Conservation (phyloP, 2,113 vertebrate genomes). For the Podilymbus podiceps region DNA sequence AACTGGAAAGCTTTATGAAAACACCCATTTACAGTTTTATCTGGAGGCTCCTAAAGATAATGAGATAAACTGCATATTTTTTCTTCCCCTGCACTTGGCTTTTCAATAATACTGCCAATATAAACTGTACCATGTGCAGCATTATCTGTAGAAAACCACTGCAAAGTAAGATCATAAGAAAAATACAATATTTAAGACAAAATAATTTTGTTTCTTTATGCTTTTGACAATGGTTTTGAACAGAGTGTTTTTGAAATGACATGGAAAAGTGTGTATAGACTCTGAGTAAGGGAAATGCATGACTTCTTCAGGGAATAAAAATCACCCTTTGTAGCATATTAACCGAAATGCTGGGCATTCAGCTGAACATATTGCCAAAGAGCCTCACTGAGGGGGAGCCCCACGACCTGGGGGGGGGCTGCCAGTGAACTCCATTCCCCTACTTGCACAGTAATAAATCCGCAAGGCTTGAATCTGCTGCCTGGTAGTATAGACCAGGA, state of each 20-base stretch:
- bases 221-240: background rate
- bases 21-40: background rate
- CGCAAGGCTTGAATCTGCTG: background rate
- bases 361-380: background rate
- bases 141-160: background rate
- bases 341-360: background rate
- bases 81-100: background rate
- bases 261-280: background rate
- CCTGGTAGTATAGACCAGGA: background rate
- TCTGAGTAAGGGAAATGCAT: background rate
- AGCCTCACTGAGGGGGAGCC: background rate
- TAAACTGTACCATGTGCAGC: background rate
- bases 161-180: background rate
- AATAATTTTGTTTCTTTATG: background rate
- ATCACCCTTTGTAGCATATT: background rate
- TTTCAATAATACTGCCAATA: background rate
- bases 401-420: background rate
- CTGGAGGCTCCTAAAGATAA: background rate
- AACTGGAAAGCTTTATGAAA: slow-evolving; percentile 8
- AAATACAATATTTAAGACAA: background rate
- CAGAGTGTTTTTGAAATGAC: background rate
- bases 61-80: slow-evolving; percentile 3
- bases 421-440: background rate
- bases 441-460: background rate
- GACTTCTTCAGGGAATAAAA: background rate